Evolutionary conservation across 2,797 vertebrate species (phyloP), one percentile per base, ranked within the genome.

Genomic region (Sarcoramphus papa): DNA sequence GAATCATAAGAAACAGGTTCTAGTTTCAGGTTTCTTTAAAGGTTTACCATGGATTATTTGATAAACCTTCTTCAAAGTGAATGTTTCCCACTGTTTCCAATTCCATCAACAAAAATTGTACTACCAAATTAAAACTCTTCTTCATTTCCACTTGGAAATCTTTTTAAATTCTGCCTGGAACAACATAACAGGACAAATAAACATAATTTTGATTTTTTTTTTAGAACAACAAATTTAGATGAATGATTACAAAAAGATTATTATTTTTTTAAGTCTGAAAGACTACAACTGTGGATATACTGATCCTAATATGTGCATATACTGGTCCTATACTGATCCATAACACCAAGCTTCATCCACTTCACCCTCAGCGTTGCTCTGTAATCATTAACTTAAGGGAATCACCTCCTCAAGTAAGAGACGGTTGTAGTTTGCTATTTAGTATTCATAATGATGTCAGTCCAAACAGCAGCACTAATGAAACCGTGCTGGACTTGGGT

Each of bases 71-170:
- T 94, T 99, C 98, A 96, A 99, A 99, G 69, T 98, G 98, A 95
- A 98, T 98, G 85, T 99, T 99, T 92, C 98, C 98, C 85, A 99
- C 98, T 41, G 98, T 98, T 97, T 99, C 98, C 47, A 99, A 96
- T 96, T 99, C 98, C 87, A 97, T 98, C 91, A 98, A 83, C 74
- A 99, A 97, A 95, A 99, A 99, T 20, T 98, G 97, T 67, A 98
- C 96, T 22, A 97, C 95, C 53, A 98, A 96, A 69, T 98, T 95
- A 81, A 98, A 98, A 67, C 85, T 98, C 77, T 95, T 96, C 82
- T 97, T 98, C 63, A 98, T 86, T 89, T 98, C 96, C 35, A 19
- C 81, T 93, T 95, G 91, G 90, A 98, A 98, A 93, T 96, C 74
- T 33, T 85, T 88, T 95, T 98, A 98, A 93, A 98, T 97, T 96